A percentile compares a stretch with the other conserved stretches of the same genome.
These are phyloP conservation scores for Atrichornis clamosus DNA, from an alignment of 2,113 vertebrate genomes.

Conservation along the genomic window DNA sequence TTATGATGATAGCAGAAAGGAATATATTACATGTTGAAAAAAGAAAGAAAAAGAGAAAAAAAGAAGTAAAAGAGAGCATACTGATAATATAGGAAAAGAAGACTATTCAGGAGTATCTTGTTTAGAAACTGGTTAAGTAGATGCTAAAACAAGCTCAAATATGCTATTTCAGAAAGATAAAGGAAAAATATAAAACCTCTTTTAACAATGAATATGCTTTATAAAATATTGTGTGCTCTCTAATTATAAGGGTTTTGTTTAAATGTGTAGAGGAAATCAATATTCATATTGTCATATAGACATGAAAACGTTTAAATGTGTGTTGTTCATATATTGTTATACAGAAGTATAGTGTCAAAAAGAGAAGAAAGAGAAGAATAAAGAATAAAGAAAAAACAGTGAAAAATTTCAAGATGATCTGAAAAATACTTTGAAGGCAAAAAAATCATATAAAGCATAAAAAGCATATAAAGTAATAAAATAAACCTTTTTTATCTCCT, in stretches of 20 bases:
- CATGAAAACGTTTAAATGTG: neutral
- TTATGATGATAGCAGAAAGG: neutral
- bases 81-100: neutral
- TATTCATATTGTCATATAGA: neutral
- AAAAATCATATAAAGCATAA: neutral
- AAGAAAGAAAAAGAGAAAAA: neutral
- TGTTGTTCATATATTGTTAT: neutral
- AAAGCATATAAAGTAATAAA: neutral
- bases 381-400: neutral
- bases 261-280: neutral
- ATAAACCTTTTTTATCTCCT: too few species aligned
- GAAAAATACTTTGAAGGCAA: neutral
- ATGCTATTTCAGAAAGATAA: neutral
- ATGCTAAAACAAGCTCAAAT: neutral
- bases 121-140: neutral
- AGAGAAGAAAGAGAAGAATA: neutral
- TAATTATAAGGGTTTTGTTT: neutral
- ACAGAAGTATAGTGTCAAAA: neutral
- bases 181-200: neutral
- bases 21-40: neutral
- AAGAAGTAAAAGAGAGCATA: neutral
- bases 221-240: neutral
- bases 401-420: neutral
- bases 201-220: neutral
- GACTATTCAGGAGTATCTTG: neutral